Evolutionary conservation across 2,797 vertebrate species (phyloP), one percentile per base, ranked within the genome.

Genomic region (Phrynocephalus vlangalii): DNA sequence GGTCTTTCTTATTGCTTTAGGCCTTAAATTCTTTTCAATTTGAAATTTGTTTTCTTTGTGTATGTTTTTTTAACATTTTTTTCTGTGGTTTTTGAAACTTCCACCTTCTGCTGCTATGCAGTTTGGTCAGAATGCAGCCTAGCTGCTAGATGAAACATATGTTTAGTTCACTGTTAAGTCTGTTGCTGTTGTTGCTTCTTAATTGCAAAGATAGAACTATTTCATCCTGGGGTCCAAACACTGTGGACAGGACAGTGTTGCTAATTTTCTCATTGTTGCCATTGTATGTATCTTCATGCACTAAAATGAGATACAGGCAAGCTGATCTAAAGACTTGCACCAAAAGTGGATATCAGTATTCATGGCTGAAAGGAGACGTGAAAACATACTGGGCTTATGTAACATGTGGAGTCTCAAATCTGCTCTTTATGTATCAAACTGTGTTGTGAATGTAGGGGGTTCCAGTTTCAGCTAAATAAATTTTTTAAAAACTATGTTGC

Each of bases 351-450:
- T 91, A 86, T 94, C 94, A 94, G 95, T 96, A 95, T 96, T 90
- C 95, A 91, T 92, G 91, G 92, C 30, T 93, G 88, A 91, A 84
- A 70, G 94, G 94, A 91, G 94, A 94, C 93, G 92, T 91, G 94
- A 96, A 95, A 93, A 90, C 93, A 88, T 95, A 93, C 79, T 92
- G 91, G 92, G 86, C 95, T 91, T 96, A 95, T 95, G 92, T 95
- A 96, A 95, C 91, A 96, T 94, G 96, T 93, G 83, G 90, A 95
- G 92, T 95, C 93, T 87, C 95, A 90, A 44, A 94, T 95, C 94
- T 96, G 93, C 93, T 96, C 86, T 97, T 96, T 88, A 93, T 96
- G 93, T 97, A 97, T 96, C 91, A 95, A 96, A 95, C 95, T 94
- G 96, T 95, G 94, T 95, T 96, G 95, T 96, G 92, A 95, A 96